These are phyloP conservation scores for Nephrotoma appendiculata DNA, from an alignment of 2,888 invertebrate species.

Conservation along the genomic window DNA sequence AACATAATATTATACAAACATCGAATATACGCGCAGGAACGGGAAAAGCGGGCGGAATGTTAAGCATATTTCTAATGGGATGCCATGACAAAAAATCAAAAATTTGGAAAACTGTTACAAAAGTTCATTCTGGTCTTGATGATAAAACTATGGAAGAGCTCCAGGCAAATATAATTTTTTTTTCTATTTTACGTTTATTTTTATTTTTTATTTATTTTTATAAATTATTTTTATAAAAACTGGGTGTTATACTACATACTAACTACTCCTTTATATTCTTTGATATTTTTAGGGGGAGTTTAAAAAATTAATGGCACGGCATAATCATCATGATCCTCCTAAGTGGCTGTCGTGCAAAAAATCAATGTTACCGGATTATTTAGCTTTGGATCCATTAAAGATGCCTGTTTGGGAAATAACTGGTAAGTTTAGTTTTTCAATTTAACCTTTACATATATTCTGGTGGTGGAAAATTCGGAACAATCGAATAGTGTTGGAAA, in stretches of 20 bases:
- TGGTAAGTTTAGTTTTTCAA: constrained; percentile 30
- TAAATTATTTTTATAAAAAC: not conserved
- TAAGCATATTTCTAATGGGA: constrained; percentile 91
- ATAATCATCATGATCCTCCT: constrained; percentile 55
- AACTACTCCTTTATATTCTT: not conserved
- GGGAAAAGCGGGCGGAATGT: constrained; percentile 80
- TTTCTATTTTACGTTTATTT: not conserved
- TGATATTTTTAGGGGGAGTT: constrained; percentile 22
- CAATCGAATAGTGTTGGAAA: too few species aligned
- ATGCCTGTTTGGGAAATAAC: constrained; percentile 95
- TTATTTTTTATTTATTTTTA: not conserved
- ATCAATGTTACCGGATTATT: constrained; percentile 77
- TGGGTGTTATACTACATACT: too few species aligned
- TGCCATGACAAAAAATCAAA: constrained; percentile 52
- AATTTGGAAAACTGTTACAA: constrained; percentile 83
- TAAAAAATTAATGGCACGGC: constrained; percentile 56
- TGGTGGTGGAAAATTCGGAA: not conserved
- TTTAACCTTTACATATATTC: not conserved
- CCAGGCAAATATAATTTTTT: constrained; percentile 34
- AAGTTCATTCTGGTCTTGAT: constrained; percentile 79
- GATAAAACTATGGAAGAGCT: constrained; percentile 68
- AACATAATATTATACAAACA: not conserved
- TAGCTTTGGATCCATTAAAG: constrained; percentile 65
- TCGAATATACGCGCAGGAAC: constrained; percentile 29
- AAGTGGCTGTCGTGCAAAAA: constrained; percentile 70